Evolutionary conservation across 2,888 invertebrate species (phyloP), one percentile per base, ranked within the genome.

Genomic region (Ophion ventricosus): DNA sequence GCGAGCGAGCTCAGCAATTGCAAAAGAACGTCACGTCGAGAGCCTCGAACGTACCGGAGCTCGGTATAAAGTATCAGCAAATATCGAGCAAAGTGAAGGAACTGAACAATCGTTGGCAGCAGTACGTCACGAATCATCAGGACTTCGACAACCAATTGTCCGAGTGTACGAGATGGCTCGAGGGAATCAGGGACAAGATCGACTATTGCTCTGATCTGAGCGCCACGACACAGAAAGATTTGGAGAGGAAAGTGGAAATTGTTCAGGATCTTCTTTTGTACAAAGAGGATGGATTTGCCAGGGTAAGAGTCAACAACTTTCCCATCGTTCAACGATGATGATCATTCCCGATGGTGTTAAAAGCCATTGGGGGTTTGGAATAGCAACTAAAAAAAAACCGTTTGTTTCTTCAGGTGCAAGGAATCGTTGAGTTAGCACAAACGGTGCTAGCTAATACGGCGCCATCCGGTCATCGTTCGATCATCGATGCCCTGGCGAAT

Each of bases 61-160:
- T 98, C n/a, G 97, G 97, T 11, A 95, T 97, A 2, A 98, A 98
- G 93, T 99, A 99, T 91, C 98, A 98, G 92, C 97, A 97, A 89
- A 95, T 99, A 56, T 97, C 97, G 76, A 97, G 97, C 88, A 97
- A 98, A 93, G 97, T 98, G 0, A 99, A 98, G 94, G 98, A 99
- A 90, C 94, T 98, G 29, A 97, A 97, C 35, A 95, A 96, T 74
- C 97, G 97, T 88, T 99, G 99, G 99, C 98, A 98, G 90, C 97
- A 97, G 86, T 98, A 98, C 92, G 98, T 98, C 0, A 96, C 95
- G 64, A 96, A 96, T 40, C 98, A 98, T 91, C 97, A 98, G 94
- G 97, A 98, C 90, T 98, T 98, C 90, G 96, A 98, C 75, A 96
- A 96, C 85, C 96, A 96, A 90, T 94, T 97, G 0, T 95, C 96